Conservation (phyloP, 1,140 invertebrate species). For the Notospermus geniculatus region DNA sequence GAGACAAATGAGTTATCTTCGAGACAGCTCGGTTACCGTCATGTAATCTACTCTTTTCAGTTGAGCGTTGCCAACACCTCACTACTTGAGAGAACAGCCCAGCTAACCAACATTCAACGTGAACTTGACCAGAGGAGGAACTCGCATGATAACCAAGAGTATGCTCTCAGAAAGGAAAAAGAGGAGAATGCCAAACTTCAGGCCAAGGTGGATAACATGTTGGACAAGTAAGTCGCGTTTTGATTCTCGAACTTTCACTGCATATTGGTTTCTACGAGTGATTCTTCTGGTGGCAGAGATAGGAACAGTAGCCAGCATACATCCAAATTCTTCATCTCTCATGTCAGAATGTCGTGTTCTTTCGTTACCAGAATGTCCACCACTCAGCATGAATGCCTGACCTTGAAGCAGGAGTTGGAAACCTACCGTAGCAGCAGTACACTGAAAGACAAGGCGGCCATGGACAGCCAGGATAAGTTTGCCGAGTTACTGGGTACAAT, state of each 20-base stretch:
- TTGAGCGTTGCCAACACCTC: slow-evolving; percentile 41
- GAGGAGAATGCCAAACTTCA: slow-evolving; percentile 39
- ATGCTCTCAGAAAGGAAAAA: slow-evolving; percentile 40
- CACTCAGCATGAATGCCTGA: slow-evolving; percentile 39
- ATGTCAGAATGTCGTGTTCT: no score
- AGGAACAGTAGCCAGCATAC: no score
- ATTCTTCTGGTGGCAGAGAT: no score
- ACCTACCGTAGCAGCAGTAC: slow-evolving; percentile 20
- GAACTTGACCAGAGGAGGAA: slow-evolving; percentile 40
- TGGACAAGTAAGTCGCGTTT: slow-evolving; percentile 37
- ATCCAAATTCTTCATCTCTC: no score
- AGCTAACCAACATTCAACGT: slow-evolving; percentile 34
- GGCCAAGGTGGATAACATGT: slow-evolving; percentile 36
- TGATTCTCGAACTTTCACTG: no score
- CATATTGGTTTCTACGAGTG: no score
- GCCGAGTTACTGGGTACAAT: slow-evolving; percentile 34
- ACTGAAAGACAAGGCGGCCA: slow-evolving; percentile 22
- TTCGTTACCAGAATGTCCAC: no score
- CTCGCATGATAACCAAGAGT: slow-evolving; percentile 35
- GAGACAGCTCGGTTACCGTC: neutral
- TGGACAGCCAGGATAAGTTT: slow-evolving; percentile 34
- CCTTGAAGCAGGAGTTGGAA: slow-evolving; percentile 42
- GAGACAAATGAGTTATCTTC: no score
- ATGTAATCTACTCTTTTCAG: slow-evolving; percentile 31
- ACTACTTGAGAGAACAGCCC: slow-evolving; percentile 39